Evolutionary conservation across 2,113 vertebrate genomes (phyloP), one percentile per base, ranked within the genome.

Genomic region (Lagopus leucura): DNA sequence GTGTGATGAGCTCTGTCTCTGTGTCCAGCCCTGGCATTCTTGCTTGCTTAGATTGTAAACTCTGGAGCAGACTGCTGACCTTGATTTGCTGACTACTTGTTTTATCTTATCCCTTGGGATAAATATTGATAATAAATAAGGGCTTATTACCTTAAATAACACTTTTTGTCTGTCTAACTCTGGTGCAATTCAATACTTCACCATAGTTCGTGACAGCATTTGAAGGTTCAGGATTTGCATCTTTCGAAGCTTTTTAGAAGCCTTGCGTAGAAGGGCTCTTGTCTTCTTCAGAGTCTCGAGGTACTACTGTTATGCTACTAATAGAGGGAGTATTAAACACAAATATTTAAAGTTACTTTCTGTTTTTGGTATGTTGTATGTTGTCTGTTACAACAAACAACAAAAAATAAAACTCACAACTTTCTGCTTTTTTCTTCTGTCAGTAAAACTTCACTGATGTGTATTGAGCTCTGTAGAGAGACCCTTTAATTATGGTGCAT

Each of bases 341-440:
- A 71, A 69, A 43, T 65, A 38, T 77, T 92, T 83, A 84, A 97
- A 91, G 64, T 67, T 84, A 28, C 47, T 77, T 92, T 93, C 20
- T 90, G 22, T 52, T 96, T 50, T 71, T 76, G 34, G 30, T 89
- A 54, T 65, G 40, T 52, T 84, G 50, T 83, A 54, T 65, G 40
- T 52, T 84, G 54, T 83, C 14, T 96, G 87, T n/a, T n/a, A 50
- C 28, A 42, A 11, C 27, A 28, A 43, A 43, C 11, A 8, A 48
- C 17, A 58, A 58, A 57, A 57, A 58, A 32, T n/a, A 18, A n/a
- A 58, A 58, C 17, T 32, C 32, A 58, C 32, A n/a, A n/a, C 32
- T 58, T 95, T 83, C 75, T 93, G 22, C 50, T 84, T 73, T 43
- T 43, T 43, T 78, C 61, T 7, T 24, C 61, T 78, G 55, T 73